These are phyloP conservation scores for Paelopatides confundens DNA, from an alignment of 53 echinoderm and acorn worm genomes.

Conservation along the genomic window DNA sequence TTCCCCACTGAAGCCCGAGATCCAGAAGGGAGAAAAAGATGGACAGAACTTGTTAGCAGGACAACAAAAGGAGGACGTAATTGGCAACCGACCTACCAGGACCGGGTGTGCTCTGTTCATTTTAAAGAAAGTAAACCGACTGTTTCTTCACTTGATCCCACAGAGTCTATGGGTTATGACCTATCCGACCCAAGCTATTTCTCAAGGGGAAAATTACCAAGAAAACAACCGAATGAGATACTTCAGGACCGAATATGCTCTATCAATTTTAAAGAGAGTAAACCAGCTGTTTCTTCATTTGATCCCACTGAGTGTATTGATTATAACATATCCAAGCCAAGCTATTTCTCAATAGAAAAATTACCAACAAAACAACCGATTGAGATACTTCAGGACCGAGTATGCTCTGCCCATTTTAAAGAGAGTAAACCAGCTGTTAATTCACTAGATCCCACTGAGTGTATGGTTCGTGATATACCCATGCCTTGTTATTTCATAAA, in stretches of 20 bases:
- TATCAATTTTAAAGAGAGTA: background rate
- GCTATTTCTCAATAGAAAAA: no score
- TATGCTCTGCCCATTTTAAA: no score
- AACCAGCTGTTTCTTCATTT: background rate
- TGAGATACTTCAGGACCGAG: no score
- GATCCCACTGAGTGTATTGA: background rate
- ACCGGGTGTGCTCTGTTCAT: no score
- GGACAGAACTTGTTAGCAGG: conserved; percentile 45
- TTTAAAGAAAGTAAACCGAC: background rate
- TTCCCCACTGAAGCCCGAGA: conserved; percentile 61
- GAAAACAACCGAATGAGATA: no score
- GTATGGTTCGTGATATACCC: background rate
- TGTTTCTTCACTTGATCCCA: background rate
- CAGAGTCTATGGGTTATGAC: background rate
- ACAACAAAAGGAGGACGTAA: conserved; percentile 12
- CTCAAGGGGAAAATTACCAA: no score
- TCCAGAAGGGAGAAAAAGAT: conserved; percentile 34
- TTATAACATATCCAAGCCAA: background rate
- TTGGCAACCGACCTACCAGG: background rate
- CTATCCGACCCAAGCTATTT: no score
- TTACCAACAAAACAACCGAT: no score
- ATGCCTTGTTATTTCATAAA: no score
- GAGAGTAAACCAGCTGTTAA: background rate
- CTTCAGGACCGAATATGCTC: no score
- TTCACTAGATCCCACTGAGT: background rate